phyloP scores from a whole-genome alignment of 1,140 invertebrate species.

The Anthonomus grandis region DNA sequence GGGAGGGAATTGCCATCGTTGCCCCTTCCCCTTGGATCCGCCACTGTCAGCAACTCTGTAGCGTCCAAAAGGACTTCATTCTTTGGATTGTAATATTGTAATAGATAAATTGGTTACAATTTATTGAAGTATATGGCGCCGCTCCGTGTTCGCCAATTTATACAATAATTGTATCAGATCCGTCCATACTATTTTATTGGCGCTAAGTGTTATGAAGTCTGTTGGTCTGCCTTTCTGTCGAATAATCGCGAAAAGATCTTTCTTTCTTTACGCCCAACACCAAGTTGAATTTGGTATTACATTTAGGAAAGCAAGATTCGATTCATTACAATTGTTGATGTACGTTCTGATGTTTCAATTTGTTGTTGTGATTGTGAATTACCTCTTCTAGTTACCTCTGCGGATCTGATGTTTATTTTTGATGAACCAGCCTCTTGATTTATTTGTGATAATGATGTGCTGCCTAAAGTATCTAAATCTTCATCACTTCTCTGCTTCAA shows the following conservation, averaged over 20 bases:
- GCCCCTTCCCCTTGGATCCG: too few species aligned
- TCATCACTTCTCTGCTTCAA: too few species aligned
- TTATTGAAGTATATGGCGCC: background rate
- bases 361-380: too few species aligned
- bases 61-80: background rate
- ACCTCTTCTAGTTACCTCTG: too few species aligned
- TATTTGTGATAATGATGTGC: too few species aligned
- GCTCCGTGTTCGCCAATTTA: background rate
- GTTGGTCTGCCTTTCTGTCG: conserved; percentile 45
- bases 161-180: conserved; percentile 15
- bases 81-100: background rate
- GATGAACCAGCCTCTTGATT: background rate
- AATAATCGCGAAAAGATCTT: conserved; percentile 49
- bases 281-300: conserved; percentile 28
- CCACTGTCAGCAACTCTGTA: background rate
- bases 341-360: too few species aligned
- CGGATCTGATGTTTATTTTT: background rate
- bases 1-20: too few species aligned
- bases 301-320: background rate
- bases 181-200: conserved; percentile 47
- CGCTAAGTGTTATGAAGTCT: conserved; percentile 43
- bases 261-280: conserved; percentile 44
- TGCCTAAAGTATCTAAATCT: too few species aligned
- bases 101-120: background rate
- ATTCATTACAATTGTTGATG: background rate